Evolutionary conservation across 1,140 invertebrate genomes (phyloP).

Genomic region (Caenorhabditis briggsae): DNA sequence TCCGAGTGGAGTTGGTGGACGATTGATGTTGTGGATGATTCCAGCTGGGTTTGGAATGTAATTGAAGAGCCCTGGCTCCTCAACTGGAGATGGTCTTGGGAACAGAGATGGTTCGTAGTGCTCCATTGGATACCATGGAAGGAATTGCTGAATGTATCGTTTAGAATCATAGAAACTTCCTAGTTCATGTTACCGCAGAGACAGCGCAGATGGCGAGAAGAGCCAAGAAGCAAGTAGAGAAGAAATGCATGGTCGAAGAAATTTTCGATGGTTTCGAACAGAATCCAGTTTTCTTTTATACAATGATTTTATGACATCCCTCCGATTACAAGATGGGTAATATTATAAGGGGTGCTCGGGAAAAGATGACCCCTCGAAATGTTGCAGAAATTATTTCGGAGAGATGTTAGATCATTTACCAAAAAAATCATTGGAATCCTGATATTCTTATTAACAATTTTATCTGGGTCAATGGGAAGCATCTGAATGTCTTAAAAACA

Average conservation of each 20-base stretch:
- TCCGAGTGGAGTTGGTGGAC: constrained; percentile 15
- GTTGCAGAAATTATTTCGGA: background rate
- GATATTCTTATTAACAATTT: no score
- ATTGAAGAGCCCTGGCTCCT: background rate
- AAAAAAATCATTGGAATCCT: no score
- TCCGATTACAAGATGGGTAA: background rate
- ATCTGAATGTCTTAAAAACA: no score
- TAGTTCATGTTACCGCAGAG: background rate
- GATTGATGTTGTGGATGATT: background rate
- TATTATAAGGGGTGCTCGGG: background rate
- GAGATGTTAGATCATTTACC: no score
- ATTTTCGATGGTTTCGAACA: background rate
- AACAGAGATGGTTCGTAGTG: constrained; percentile 20
- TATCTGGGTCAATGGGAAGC: no score
- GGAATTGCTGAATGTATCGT: background rate
- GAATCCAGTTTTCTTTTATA: background rate
- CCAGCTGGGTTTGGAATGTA: background rate
- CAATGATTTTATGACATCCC: background rate
- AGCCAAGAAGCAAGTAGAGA: background rate
- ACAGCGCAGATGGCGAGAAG: background rate
- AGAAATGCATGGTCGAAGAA: background rate
- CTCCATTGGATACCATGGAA: background rate
- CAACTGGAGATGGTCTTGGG: background rate
- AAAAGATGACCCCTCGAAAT: background rate
- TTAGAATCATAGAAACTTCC: background rate